Percentiles rank a stretch among this genome's conserved stretches.
Conservation (phyloP, 2,113 vertebrate species). For the Oostethus manadensis region DNA sequence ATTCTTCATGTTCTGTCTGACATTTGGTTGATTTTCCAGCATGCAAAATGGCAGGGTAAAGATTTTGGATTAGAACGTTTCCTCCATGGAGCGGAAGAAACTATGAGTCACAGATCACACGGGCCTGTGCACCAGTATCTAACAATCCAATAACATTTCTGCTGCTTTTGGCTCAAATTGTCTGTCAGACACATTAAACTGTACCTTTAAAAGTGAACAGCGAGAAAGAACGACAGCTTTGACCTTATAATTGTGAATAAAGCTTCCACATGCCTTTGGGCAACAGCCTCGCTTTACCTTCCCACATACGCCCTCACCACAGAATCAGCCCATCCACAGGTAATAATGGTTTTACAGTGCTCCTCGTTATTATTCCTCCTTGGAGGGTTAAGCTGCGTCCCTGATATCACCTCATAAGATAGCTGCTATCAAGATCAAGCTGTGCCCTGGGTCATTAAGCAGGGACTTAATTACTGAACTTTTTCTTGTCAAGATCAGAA, state of each 20-base stretch:
- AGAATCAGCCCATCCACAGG: conserved; percentile 14
- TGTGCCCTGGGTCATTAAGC: not conserved
- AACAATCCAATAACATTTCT: conserved; percentile 1
- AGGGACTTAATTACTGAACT: not conserved
- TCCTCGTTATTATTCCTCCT: conserved; percentile 21
- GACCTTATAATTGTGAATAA: conserved; percentile 24
- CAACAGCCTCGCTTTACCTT: not conserved
- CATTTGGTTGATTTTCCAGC: not conserved
- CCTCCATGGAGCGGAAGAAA: not conserved
- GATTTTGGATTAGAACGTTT: not conserved
- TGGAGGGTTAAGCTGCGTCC: conserved; percentile 36
- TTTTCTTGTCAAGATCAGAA: not conserved
- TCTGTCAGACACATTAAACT: conserved; percentile 1
- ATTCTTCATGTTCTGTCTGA: not conserved
- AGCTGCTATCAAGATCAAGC: conserved; percentile 7
- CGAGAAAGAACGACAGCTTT: conserved; percentile 4
- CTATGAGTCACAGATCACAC: not conserved
- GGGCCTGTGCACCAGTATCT: too few relatives aligned
- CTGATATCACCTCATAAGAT: conserved; percentile 16
- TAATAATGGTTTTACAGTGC: conserved; percentile 32
- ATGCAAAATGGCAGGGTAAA: conserved; percentile 10
- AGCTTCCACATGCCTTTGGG: conserved; percentile 7
- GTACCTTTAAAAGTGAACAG: not conserved
- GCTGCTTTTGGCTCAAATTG: not conserved
- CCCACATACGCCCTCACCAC: not conserved